Evolutionary conservation across 2,888 invertebrate species (phyloP).

Genomic region (Rotaria magnacalcarata): DNA sequence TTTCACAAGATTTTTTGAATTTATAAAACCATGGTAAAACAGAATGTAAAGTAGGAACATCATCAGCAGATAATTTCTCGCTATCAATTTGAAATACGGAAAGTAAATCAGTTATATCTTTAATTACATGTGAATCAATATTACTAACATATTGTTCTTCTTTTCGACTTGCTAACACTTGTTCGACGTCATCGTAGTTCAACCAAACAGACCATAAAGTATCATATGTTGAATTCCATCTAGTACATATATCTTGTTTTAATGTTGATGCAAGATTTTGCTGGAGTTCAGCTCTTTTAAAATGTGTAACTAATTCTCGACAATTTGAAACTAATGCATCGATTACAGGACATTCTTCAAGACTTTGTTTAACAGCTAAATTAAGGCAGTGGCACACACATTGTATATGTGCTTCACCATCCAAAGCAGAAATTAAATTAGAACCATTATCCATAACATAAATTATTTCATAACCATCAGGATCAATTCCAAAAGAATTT

Average conservation of each 20-base stretch:
- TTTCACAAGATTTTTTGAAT: neutral
- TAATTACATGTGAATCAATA: neutral
- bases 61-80: neutral
- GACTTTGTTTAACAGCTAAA: neutral
- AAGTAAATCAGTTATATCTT: neutral
- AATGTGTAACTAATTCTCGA: neutral
- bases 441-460: neutral
- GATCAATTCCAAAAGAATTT: neutral
- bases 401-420: neutral
- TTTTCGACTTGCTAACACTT: neutral
- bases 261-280: neutral
- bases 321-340: neutral
- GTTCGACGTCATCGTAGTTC: neutral
- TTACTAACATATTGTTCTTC: neutral
- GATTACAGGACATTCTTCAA: neutral
- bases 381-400: neutral
- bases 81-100: neutral
- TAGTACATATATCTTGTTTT: neutral
- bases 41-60: neutral
- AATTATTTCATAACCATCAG: neutral
- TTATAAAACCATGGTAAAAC: neutral
- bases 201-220: neutral
- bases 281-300: neutral
- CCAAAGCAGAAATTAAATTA: neutral
- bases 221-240: neutral